Evolutionary conservation across 1,140 invertebrate species (phyloP), one percentile per base, ranked within the genome.

Genomic region (Arion vulgaris): DNA sequence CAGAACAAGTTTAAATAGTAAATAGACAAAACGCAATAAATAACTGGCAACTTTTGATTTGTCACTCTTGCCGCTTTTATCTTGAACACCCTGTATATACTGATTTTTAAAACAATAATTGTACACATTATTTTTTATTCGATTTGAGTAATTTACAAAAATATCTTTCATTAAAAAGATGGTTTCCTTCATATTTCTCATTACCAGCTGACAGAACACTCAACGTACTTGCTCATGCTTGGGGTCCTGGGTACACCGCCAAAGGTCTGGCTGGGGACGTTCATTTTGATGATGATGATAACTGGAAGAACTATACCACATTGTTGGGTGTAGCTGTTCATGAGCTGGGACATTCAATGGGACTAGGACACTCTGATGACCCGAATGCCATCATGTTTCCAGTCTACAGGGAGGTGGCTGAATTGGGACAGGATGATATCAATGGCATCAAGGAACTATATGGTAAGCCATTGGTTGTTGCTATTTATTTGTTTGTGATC

Each of bases 381-480:
- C 36, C 41, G 0, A 81, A 74, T 15, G 86, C 90, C 26, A 74
- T 90, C 17, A 91, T 91, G 89, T 86, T 83, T 36, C 89, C 90
- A 7, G 88, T 85, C 49, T 89, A 90, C 72, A 84, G 86, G 32
- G 82, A 83, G 23, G 83, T 83, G 0, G 84, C 83, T 41, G 86
- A 83, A 36, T 94, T 99, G 45, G 95, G 96, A 23, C 94, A 96
- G 76, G 97, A 99, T 92, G 97, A 99, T 92, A 94, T 95, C 72
- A 94, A 94, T 83, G 97, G 95, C 28, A 98, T 98, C 23, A 92
- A 92, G 85, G 85, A 86, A 51, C 82, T 94, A 9, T 94, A 94
- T 85, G 93, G 93, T 92, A 87, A 85, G 83, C 83, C n/a, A 19
- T 38, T 11, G 45, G 19, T 49, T 11, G 19, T 49, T 57, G 26